Evolutionary conservation across 2,888 invertebrate species (phyloP).

Genomic region (Stramonita haemastoma): DNA sequence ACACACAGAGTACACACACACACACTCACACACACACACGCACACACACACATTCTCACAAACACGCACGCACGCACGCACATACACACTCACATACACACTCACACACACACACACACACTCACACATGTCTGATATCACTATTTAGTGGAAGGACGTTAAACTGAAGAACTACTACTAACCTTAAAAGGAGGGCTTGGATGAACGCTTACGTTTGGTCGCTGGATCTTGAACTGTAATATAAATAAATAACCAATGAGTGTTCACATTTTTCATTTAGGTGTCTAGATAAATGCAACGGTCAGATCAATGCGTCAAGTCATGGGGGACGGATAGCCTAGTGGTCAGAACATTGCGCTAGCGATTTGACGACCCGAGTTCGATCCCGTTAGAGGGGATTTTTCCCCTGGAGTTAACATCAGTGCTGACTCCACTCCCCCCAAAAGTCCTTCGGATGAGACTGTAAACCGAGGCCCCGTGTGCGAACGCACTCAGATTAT

Average conservation of each 20-base stretch:
- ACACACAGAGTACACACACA: too few species aligned
- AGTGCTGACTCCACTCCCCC: too few species aligned
- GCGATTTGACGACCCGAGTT: background rate
- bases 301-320: background rate
- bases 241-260: background rate
- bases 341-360: background rate
- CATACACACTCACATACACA: background rate
- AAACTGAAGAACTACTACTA: background rate
- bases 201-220: constrained; percentile 14
- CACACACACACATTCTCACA: too few species aligned
- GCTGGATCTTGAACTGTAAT: constrained; percentile 34
- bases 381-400: background rate
- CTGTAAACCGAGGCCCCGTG: too few species aligned
- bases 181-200: constrained; percentile 15
- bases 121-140: too few species aligned
- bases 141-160: too few species aligned
- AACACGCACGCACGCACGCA: background rate
- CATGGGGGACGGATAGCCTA: background rate
- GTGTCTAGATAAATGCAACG: background rate
- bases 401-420: background rate
- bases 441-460: too few species aligned
- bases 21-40: too few species aligned
- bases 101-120: background rate
- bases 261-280: background rate
- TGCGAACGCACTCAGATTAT: too few species aligned